These are phyloP conservation scores for Crypturellus undulatus DNA, from an alignment of 2,113 vertebrate genomes.

Conservation along the genomic window DNA sequence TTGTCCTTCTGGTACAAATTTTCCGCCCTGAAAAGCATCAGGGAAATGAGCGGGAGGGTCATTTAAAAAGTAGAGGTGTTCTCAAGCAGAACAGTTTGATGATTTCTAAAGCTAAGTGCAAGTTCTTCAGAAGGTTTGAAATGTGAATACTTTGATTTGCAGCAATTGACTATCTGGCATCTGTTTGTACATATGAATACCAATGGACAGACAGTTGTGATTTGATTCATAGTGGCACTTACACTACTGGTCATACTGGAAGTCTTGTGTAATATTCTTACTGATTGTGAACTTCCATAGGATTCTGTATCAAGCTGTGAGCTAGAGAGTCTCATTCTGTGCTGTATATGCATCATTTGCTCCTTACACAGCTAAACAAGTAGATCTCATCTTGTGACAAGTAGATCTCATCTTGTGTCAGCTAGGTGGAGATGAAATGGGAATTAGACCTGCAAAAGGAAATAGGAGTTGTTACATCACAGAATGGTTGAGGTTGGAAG, in stretches of 20 bases:
- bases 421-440: not conserved
- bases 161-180: not conserved
- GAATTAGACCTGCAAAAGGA: not conserved
- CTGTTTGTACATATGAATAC: not conserved
- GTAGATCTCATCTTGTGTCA: not conserved
- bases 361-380: not conserved
- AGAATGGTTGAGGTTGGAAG: no score
- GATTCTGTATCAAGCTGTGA: not conserved
- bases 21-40: not conserved
- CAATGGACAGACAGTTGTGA: not conserved
- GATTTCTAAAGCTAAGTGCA: not conserved
- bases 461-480: not conserved
- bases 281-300: not conserved
- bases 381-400: not conserved
- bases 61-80: not conserved
- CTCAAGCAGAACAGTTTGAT: not conserved
- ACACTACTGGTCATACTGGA: not conserved
- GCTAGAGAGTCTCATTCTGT: not conserved
- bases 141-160: not conserved
- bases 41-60: not conserved
- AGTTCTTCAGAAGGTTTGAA: not conserved
- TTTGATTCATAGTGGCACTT: not conserved
- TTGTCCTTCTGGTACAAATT: not conserved
- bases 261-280: not conserved
- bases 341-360: not conserved